Percentiles rank a stretch among this genome's conserved stretches.
These are phyloP conservation scores for Ectemnius cavifrons DNA, from an alignment of 2,888 invertebrate species.

Conservation along the genomic window DNA sequence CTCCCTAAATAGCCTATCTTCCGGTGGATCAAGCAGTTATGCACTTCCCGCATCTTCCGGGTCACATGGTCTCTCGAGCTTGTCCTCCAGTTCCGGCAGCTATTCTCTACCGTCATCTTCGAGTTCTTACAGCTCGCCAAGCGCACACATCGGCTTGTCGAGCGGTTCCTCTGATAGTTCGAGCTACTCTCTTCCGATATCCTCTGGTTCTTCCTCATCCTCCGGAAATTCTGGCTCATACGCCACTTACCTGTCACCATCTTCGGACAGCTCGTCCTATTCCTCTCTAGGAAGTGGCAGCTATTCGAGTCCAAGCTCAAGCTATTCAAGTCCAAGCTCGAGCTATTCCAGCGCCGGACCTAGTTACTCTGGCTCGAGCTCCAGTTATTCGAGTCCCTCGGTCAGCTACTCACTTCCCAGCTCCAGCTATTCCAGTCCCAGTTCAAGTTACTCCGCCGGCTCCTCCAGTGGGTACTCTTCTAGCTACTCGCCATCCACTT, in stretches of 20 bases:
- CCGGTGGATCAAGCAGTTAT: slow-evolving; percentile 29
- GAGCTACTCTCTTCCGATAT: slow-evolving; percentile 66
- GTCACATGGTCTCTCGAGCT: slow-evolving; percentile 49
- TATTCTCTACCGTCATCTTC: slow-evolving; percentile 43
- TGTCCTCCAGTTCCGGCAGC: slow-evolving; percentile 35
- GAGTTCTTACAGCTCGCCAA: slow-evolving; percentile 49
- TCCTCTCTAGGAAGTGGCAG: slow-evolving; percentile 54
- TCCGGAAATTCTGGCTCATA: slow-evolving; percentile 41
- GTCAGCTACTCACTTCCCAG: slow-evolving; percentile 38
- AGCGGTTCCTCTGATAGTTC: slow-evolving; percentile 66
- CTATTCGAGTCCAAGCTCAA: slow-evolving; percentile 37
- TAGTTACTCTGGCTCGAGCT: slow-evolving; percentile 41
- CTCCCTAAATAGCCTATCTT: slow-evolving; percentile 30
- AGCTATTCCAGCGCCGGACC: slow-evolving; percentile 43
- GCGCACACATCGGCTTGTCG: slow-evolving; percentile 56
- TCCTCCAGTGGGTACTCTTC: slow-evolving; percentile 52
- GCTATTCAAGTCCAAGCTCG: slow-evolving; percentile 40
- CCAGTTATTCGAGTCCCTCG: slow-evolving; percentile 55
- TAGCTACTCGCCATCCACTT: slow-evolving; percentile 58
- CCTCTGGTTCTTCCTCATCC: slow-evolving; percentile 50
- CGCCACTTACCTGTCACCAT: slow-evolving; percentile 62
- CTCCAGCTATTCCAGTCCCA: slow-evolving; percentile 43
- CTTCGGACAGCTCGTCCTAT: slow-evolving; percentile 55
- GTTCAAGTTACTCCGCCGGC: slow-evolving; percentile 49
- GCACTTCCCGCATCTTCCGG: slow-evolving; percentile 48